Evolutionary conservation across 2,888 invertebrate species (phyloP).

Genomic region (Strigamia crassipes): DNA sequence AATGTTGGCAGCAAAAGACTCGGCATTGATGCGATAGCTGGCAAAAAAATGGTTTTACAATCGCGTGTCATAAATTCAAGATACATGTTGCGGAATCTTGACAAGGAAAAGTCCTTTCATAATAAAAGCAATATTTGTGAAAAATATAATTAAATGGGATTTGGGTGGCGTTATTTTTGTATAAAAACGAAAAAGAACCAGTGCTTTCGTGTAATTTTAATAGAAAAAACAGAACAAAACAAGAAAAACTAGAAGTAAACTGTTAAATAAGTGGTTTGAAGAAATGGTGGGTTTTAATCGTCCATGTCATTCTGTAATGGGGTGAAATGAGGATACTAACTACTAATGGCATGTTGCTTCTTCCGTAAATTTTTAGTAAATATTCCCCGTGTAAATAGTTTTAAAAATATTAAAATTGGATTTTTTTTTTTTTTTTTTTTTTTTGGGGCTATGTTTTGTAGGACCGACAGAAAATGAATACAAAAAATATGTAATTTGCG

Average conservation of each 20-base stretch:
- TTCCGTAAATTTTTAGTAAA: not conserved
- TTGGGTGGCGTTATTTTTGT: not conserved
- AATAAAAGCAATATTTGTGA: not conserved
- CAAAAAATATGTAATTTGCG: too few relatives aligned
- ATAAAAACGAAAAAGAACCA: not conserved
- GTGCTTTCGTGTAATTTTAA: not conserved
- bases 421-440: too few relatives aligned
- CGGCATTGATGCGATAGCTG: not conserved
- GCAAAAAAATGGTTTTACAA: not conserved
- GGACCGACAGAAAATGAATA: not conserved
- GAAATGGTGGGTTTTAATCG: not conserved
- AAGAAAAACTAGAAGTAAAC: not conserved
- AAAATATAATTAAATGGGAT: not conserved
- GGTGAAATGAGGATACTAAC: not conserved
- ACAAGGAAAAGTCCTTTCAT: not conserved
- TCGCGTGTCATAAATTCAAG: not conserved
- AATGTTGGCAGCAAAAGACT: not conserved
- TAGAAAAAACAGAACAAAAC: too few relatives aligned
- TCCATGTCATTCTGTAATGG: not conserved
- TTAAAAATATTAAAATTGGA: not conserved
- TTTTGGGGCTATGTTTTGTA: slow-evolving; percentile 30
- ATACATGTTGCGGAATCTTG: not conserved
- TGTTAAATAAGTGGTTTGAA: not conserved
- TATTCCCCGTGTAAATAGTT: not conserved
- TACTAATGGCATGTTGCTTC: not conserved